Base-by-base conservation (phyloP, 2,888 invertebrate genomes). In the Leucophenga maculata region DNA sequence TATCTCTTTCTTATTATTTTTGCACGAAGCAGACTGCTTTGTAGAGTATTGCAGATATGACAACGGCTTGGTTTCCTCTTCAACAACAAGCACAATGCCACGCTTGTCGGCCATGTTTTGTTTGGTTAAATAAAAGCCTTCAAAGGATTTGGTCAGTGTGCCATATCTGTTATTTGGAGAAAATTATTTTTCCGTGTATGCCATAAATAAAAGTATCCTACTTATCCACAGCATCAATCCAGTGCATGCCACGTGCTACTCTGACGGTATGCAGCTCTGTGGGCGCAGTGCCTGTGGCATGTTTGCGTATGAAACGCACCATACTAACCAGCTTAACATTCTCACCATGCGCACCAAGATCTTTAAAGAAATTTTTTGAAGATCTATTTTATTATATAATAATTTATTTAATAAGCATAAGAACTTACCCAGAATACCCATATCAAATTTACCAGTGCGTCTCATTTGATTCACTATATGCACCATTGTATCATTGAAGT, bases 401-500 rank as follows among this genome's bases (percentile, higher is more conserved):
- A 3, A 3, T 26, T 26, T 26, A 3, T 26, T 26, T 26, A 26
- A 26, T n/a, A n/a, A n/a, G n/a, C 26, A 26, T 26, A 26, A 65
- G 0, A 16, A 54, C 82, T 84, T 85, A 92, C 92, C 93, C 74
- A 94, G 88, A 80, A 94, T 94, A 74, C 97, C 97, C 90, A 98
- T 92, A 90, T 99, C 99, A 90, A 97, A 99, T 50, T 96, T 93
- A 0, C 99, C 99, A 76, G 94, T 93, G 77, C 96, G 93, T 86
- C 98, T 95, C 75, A 98, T 99, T 87, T 97, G 95, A 67, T 93
- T 92, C 77, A 99, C 94, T 68, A 98, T 95, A 0, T 97, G 96
- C 20, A 93, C 92, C 73, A 99, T 91, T 0, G 98, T 98, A 85
- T 97, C 97, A 0, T 97, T 96, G 89, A 99, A 99, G 89, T 98